Evolutionary conservation across 2,797 vertebrate genomes (phyloP), one percentile per base, ranked within the genome.

Genomic region (Ficedula albicollis): DNA sequence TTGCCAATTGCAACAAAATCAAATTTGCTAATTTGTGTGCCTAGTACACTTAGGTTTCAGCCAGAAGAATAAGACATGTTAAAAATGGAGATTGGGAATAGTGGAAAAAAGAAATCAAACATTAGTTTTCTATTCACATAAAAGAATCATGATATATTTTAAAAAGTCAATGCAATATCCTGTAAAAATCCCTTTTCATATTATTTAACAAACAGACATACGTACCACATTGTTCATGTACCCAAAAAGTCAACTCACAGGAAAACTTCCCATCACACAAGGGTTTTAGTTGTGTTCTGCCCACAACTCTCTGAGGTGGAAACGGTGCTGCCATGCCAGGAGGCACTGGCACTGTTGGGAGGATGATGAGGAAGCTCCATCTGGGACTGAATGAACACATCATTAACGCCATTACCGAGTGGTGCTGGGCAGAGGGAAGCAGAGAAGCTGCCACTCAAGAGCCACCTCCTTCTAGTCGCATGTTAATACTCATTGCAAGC

Each of bases 11-110:
- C 84, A 97, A 96, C 87, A 84, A 93, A 97, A 96, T 21, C 36
- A 67, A 84, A 84, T 96, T 49, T 94, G 87, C 95, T 90, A 29
- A 74, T 91, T 77, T 64, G 48, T 51, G 69, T 92, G 93, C 94
- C 96, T 97, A 96, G 95, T 95, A 96, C 92, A 92, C 93, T 95
- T 95, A 75, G 86, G 90, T 96, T 97, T 95, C 95, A 97, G 96
- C 96, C 91, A 95, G 90, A 95, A 96, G 95, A 96, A 98, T 98
- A 98, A 98, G 98, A 98, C 97, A 96, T 92, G 93, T 97, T 97
- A 97, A 97, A 97, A 97, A 97, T 96, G 96, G 97, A 96, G 83
- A 69, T 9, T 11, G 95, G 89, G 41, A 95, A 89, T 25, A 95
- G 84, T 92, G 79, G 91, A 62, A 94, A 96, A 96, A 93, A 89